phyloP scores from a whole-genome alignment of 2,888 invertebrate species.

The Nomada hirtipes region DNA sequence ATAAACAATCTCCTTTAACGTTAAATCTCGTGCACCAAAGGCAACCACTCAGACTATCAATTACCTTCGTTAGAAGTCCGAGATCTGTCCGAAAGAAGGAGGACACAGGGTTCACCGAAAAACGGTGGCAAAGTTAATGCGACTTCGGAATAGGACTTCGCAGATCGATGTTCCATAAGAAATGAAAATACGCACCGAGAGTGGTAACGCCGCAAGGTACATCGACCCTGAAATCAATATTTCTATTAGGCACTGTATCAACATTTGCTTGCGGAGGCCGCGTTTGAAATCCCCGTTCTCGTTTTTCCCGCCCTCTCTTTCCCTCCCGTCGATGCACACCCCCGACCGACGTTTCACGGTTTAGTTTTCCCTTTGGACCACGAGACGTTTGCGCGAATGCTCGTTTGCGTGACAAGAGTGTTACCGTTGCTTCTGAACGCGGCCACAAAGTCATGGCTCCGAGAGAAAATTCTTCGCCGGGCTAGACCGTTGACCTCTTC shows the following conservation, averaged over 20 bases:
- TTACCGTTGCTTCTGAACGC: conserved; percentile 45
- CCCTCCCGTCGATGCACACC: conserved; percentile 5
- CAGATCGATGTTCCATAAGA: conserved; percentile 51
- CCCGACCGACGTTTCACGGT: conserved; percentile 32
- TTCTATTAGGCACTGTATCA: conserved; percentile 74
- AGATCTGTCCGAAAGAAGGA: too few species aligned
- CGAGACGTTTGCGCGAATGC: conserved; percentile 63
- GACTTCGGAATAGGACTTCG: conserved; percentile 12
- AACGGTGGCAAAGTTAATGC: too few species aligned
- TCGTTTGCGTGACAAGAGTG: conserved; percentile 67
- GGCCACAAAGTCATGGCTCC: conserved; percentile 65
- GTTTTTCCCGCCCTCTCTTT: background rate
- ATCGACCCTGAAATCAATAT: conserved; percentile 77
- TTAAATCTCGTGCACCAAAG: background rate
- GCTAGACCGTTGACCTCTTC: conserved; percentile 51
- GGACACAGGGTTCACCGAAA: too few species aligned
- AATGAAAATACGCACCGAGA: conserved; percentile 45
- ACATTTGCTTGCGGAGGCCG: conserved; percentile 59
- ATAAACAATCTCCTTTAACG: too few species aligned
- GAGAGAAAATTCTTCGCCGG: conserved; percentile 63
- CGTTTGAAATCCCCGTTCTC: conserved; percentile 55
- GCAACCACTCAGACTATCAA: background rate
- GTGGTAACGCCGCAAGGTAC: conserved; percentile 63
- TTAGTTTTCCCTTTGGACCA: conserved; percentile 35
- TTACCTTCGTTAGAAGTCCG: too few species aligned